Percentiles rank a stretch among this genome's conserved stretches.
These are phyloP conservation scores for Coracopsis vasa DNA, from an alignment of 2,113 vertebrate genomes.

Conservation along the genomic window DNA sequence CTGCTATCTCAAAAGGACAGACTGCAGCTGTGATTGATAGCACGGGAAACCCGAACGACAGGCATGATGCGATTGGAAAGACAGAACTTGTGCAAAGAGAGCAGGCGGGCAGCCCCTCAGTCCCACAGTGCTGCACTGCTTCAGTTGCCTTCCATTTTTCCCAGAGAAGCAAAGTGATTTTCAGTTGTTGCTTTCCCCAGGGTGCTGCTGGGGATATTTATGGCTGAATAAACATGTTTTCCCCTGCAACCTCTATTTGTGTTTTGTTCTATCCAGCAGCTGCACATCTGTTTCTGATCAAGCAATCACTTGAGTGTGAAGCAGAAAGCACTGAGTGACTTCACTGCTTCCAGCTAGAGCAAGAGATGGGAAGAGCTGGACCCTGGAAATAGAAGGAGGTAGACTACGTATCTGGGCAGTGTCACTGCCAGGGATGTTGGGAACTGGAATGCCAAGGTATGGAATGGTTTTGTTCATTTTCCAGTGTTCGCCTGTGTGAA, in stretches of 20 bases:
- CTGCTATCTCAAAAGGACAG: neutral
- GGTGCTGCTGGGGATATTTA: neutral
- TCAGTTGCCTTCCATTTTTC: neutral
- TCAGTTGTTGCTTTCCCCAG: neutral
- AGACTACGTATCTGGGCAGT: fast-evolving
- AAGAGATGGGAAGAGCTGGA: neutral
- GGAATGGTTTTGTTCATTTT: fast-evolving
- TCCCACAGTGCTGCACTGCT: fast-evolving
- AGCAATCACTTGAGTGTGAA: neutral
- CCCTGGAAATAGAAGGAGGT: fast-evolving
- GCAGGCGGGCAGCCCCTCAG: fast-evolving
- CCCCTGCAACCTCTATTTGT: neutral
- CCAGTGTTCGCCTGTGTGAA: neutral
- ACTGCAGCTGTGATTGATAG: neutral
- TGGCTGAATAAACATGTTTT: neutral
- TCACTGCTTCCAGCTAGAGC: fast-evolving
- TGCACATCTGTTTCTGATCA: neutral
- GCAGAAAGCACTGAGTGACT: neutral
- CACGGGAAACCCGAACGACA: neutral
- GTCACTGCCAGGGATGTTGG: fast-evolving
- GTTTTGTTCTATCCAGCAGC: neutral
- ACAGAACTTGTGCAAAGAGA: neutral
- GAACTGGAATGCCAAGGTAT: neutral
- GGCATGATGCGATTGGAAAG: neutral
- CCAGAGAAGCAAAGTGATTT: neutral